Evolutionary conservation across 2,888 invertebrate species (phyloP).

Genomic region (Oligia fasciuncula): DNA sequence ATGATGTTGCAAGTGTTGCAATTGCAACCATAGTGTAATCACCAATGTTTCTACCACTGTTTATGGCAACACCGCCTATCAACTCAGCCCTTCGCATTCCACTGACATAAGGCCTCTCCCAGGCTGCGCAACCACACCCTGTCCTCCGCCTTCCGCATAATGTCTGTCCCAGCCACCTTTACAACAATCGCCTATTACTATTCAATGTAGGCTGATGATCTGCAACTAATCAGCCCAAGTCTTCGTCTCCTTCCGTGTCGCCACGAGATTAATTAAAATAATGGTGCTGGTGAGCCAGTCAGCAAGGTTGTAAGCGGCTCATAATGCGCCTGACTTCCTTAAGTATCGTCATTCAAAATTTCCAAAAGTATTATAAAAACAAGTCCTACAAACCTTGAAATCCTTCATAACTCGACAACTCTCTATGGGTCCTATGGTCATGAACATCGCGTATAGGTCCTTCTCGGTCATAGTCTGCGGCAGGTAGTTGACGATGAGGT

Average conservation of each 20-base stretch:
- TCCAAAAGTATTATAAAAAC: not conserved
- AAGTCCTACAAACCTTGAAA: constrained; percentile 91
- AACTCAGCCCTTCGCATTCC: not conserved
- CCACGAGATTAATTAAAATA: not conserved
- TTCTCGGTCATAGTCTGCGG: constrained; percentile 98
- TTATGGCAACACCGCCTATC: not conserved
- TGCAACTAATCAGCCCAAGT: not conserved
- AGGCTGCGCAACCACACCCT: not conserved
- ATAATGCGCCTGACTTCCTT: not conserved
- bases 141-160: not conserved
- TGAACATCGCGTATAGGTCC: constrained; percentile 96
- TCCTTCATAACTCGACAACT: constrained; percentile 98
- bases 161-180: not conserved
- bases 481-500: constrained; percentile 98
- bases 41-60: not conserved
- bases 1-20: not conserved
- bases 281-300: not conserved
- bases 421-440: constrained; percentile 96
- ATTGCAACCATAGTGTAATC: not conserved
- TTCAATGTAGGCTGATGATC: not conserved
- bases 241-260: not conserved
- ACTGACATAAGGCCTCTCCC: not conserved
- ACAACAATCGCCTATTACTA: not conserved
- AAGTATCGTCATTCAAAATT: not conserved
- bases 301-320: not conserved